Percentiles rank a stretch among this genome's conserved stretches.
Conservation (phyloP, 2,113 vertebrate species). For the Theristicus caerulescens region DNA sequence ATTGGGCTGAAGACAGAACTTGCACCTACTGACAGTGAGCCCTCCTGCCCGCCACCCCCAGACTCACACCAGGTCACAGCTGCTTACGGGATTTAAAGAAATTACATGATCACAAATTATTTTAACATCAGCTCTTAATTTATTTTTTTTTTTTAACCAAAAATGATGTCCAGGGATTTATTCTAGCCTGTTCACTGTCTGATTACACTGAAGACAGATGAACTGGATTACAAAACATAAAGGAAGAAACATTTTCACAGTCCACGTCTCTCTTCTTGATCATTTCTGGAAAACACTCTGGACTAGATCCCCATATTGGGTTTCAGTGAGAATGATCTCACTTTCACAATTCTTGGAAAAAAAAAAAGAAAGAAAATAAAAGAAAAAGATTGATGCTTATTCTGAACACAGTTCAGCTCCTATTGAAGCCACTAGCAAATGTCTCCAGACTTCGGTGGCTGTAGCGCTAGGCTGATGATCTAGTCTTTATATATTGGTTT, state of each 20-base stretch:
- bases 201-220: not conserved
- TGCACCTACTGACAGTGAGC: not conserved
- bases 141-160: not conserved
- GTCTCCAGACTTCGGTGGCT: not conserved
- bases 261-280: not conserved
- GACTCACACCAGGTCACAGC: not conserved
- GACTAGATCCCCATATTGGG: not conserved
- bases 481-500: constrained; percentile 5
- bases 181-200: not conserved
- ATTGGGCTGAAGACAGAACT: not conserved
- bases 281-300: not conserved
- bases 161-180: not conserved
- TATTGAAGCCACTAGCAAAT: not conserved
- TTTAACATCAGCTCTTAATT: not conserved
- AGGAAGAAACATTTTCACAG: not conserved
- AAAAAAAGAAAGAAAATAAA: accelerated
- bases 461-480: not conserved
- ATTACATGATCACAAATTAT: not conserved
- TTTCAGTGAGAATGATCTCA: not conserved
- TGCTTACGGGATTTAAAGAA: not conserved
- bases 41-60: not conserved
- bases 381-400: not conserved
- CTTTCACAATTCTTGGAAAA: not conserved
- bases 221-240: not conserved
- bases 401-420: not conserved